Evolutionary conservation across 2,888 invertebrate species (phyloP).

Genomic region (Scaptomyza tumidula): DNA sequence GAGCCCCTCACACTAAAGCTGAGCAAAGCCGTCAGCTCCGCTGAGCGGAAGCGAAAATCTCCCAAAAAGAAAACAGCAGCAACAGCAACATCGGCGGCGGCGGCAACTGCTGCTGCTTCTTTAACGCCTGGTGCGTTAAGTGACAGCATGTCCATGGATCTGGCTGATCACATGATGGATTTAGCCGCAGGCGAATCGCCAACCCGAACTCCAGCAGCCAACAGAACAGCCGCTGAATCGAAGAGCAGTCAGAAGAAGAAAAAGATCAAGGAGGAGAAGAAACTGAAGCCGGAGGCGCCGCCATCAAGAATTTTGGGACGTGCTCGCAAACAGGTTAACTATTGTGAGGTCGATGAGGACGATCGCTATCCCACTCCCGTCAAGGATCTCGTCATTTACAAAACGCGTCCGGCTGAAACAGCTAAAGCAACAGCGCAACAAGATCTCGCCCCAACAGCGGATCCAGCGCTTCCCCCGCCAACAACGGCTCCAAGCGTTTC

Average conservation of each 20-base stretch:
- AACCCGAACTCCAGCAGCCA: conserved; percentile 1
- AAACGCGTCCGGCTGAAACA: conserved; percentile 63
- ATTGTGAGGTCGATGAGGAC: conserved; percentile 86
- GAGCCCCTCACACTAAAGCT: conserved; percentile 83
- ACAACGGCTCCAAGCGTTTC: conserved; percentile 34
- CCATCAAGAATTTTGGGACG: conserved; percentile 84
- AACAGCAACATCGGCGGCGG: conserved; percentile 27
- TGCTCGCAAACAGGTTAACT: conserved; percentile 88
- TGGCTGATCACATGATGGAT: conserved; percentile 29
- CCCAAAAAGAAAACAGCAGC: conserved; percentile 59
- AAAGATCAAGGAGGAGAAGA: conserved; percentile 83
- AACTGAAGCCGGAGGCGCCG: conserved; percentile 82
- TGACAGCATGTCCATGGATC: conserved; percentile 46
- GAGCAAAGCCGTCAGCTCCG: conserved; percentile 74
- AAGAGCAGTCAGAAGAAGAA: conserved; percentile 59
- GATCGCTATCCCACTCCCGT: conserved; percentile 82
- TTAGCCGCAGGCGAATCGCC: conserved; percentile 45
- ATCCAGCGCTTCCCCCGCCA: conserved; percentile 62
- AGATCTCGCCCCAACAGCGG: conserved; percentile 52
- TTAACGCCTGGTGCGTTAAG: conserved; percentile 67
- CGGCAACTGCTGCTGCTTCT: conserved; percentile 36
- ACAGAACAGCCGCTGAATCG: conserved; percentile 36
- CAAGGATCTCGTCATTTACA: conserved; percentile 84
- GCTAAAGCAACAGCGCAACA: not conserved
- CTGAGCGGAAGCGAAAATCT: conserved; percentile 83